Conservation (phyloP, 2,888 invertebrate genomes). For the Ctena decussata region DNA sequence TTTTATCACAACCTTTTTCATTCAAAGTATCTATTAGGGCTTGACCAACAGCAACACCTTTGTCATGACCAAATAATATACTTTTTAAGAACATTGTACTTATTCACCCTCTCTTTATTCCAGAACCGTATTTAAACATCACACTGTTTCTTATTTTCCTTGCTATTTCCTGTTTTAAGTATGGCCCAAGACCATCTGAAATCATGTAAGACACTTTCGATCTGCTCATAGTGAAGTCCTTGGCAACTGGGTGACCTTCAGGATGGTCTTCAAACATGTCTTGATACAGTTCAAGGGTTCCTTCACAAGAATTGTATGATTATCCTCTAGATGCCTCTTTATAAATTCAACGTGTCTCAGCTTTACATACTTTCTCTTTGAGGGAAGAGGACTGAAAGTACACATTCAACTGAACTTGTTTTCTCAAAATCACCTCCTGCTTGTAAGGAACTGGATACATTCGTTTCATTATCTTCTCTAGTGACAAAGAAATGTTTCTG, state of each 20-base stretch:
- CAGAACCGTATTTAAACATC: conserved; percentile 28
- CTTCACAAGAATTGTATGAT: not conserved
- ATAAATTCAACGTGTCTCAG: not conserved
- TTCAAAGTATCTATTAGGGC: conserved; percentile 17
- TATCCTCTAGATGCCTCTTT: not conserved
- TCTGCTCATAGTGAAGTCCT: conserved; percentile 31
- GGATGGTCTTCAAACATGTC: conserved; percentile 25
- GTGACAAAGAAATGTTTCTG: not conserved
- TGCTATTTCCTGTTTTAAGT: not conserved
- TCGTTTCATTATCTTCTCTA: no score
- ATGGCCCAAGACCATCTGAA: conserved; percentile 10
- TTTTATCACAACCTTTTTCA: not conserved
- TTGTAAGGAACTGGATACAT: not conserved
- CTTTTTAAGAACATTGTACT: conserved; percentile 21
- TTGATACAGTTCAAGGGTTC: not conserved
- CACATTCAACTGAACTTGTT: no score
- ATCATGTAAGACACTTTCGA: conserved; percentile 24
- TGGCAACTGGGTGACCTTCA: no score
- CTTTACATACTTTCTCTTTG: not conserved
- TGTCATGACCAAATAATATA: conserved; percentile 36
- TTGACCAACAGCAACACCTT: conserved; percentile 12
- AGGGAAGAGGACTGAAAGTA: not conserved
- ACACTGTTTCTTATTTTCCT: conserved; percentile 22
- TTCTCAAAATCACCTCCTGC: not conserved
- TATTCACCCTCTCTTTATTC: conserved; percentile 13